These are phyloP conservation scores for Erebia palarica DNA, from an alignment of 2,888 invertebrate genomes.

Conservation along the genomic window DNA sequence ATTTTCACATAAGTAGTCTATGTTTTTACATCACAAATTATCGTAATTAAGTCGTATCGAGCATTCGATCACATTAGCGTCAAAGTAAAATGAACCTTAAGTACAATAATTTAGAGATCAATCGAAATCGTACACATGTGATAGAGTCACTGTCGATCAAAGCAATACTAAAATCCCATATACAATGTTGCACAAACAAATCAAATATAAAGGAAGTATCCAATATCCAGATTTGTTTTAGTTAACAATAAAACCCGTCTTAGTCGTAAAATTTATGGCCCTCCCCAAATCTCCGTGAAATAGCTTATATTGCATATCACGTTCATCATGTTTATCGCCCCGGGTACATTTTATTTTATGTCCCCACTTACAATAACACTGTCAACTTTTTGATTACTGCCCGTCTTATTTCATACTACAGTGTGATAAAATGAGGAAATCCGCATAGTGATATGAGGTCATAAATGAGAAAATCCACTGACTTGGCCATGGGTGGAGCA, in stretches of 20 bases:
- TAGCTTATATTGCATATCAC: constrained; percentile 47
- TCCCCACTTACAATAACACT: constrained; percentile 20
- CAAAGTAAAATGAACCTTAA: no score
- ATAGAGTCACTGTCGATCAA: background rate
- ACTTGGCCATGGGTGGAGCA: background rate
- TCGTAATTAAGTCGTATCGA: no score
- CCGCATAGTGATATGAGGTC: no score
- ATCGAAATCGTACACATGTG: no score
- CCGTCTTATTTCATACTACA: no score
- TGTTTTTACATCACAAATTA: no score
- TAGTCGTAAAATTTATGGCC: constrained; percentile 47
- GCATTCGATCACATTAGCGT: no score
- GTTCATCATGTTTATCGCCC: constrained; percentile 44
- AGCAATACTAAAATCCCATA: background rate
- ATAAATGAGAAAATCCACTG: background rate
- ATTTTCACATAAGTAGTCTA: no score
- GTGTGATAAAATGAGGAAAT: no score
- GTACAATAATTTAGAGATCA: no score
- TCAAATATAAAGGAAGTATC: constrained; percentile 31
- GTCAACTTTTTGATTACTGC: constrained; percentile 27
- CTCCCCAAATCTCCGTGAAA: constrained; percentile 45
- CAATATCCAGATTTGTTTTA: constrained; percentile 46
- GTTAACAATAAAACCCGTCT: constrained; percentile 47
- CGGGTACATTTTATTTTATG: constrained; percentile 44
- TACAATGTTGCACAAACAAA: constrained; percentile 27